Conservation (phyloP, 2,113 vertebrate species). For the Martes martes region DNA sequence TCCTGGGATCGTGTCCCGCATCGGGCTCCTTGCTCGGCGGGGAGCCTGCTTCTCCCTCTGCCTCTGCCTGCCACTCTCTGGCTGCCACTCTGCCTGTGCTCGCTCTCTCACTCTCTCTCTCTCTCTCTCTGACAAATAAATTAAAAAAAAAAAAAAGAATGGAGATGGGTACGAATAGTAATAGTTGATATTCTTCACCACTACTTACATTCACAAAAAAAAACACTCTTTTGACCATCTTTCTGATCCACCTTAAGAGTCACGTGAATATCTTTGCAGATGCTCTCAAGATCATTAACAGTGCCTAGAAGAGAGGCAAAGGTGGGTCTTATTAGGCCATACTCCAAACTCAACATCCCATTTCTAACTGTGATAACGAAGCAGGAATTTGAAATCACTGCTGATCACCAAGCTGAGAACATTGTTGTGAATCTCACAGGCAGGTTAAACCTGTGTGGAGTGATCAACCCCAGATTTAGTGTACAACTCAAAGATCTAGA, state of each 20-base stretch:
- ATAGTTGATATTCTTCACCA: background rate
- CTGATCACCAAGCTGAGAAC: background rate
- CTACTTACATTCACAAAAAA: background rate
- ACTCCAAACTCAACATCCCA: background rate
- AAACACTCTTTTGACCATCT: background rate
- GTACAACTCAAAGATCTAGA: background rate
- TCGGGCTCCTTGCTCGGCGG: too few relatives aligned
- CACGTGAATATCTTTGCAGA: background rate
- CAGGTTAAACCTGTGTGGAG: background rate
- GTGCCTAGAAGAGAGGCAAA: background rate
- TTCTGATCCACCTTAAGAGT: background rate
- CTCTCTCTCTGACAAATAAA: too few relatives aligned
- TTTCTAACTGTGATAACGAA: background rate
- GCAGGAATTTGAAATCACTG: background rate
- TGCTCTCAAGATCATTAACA: background rate
- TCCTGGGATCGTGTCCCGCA: too few relatives aligned
- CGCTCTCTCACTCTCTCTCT: too few relatives aligned
- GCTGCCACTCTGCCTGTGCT: too few relatives aligned
- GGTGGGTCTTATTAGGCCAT: background rate
- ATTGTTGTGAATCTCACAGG: background rate
- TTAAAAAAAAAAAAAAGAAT: too few relatives aligned
- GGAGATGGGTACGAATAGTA: too few relatives aligned
- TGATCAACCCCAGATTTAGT: background rate
- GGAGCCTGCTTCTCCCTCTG: too few relatives aligned
- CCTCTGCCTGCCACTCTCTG: too few relatives aligned